A percentile compares a stretch with the other conserved stretches of the same genome.
Evolutionary conservation across 2,888 invertebrate species (phyloP).

Genomic region (Steinernema carpocapsae): DNA sequence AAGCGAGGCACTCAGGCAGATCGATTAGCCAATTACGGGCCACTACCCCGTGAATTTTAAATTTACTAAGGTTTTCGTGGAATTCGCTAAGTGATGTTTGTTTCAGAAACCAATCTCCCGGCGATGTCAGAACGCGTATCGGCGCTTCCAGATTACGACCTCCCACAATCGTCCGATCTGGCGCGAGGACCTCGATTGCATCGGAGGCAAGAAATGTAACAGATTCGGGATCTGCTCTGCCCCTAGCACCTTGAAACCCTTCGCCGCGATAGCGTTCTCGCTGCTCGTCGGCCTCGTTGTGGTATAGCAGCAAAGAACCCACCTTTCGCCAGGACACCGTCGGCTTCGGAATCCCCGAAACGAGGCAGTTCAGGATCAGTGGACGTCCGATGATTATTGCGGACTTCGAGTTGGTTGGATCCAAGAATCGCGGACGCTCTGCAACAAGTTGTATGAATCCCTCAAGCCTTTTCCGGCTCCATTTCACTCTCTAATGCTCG

Average conservation of each 20-base stretch:
- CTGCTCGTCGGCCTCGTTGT: conserved; percentile 26
- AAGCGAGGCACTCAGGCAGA: background rate
- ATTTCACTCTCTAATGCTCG: background rate
- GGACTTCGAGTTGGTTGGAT: conserved; percentile 54
- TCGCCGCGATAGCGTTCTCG: conserved; percentile 18
- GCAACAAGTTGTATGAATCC: conserved; percentile 31
- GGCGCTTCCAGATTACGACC: conserved; percentile 63
- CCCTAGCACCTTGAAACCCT: background rate
- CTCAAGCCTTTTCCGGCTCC: background rate
- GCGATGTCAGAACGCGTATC: conserved; percentile 66
- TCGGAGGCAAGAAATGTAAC: conserved; percentile 67
- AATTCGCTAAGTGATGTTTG: background rate
- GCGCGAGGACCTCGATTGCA: conserved; percentile 66
- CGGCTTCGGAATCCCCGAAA: conserved; percentile 73
- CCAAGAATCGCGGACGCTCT: conserved; percentile 71
- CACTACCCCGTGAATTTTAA: no score
- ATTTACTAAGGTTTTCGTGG: background rate
- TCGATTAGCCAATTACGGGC: conserved; percentile 5
- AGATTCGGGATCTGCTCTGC: conserved; percentile 65
- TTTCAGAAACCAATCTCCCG: conserved; percentile 65
- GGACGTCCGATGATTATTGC: conserved; percentile 72
- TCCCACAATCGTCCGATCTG: conserved; percentile 59
- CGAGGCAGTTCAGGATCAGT: conserved; percentile 73
- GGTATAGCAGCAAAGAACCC: conserved; percentile 29
- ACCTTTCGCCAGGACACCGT: conserved; percentile 73